Percentiles rank a stretch among this genome's conserved stretches.
Conservation (phyloP, 2,888 invertebrate genomes). For the Amphipoea oculea region DNA sequence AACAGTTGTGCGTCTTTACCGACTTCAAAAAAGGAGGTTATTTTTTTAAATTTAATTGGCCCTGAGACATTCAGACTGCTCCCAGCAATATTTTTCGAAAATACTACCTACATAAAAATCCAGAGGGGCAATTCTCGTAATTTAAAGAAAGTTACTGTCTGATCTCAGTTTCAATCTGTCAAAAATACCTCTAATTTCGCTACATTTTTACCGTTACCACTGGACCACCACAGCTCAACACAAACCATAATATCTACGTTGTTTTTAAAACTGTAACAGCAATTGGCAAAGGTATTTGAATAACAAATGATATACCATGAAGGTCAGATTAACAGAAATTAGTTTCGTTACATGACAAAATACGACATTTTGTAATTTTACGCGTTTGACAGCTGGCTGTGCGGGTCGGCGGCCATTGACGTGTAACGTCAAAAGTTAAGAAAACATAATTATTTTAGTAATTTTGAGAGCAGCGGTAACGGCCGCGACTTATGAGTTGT, state of each 20-base stretch:
- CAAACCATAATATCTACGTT: slow-evolving; percentile 5
- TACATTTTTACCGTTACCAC: background rate
- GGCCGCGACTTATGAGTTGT: too few species aligned
- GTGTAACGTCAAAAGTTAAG: slow-evolving; percentile 30
- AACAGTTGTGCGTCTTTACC: background rate
- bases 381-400: slow-evolving; percentile 26
- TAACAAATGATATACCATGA: slow-evolving; percentile 42
- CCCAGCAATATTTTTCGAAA: background rate
- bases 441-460: background rate
- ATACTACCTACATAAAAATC: background rate
- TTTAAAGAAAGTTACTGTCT: too few species aligned
- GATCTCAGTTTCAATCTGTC: too few species aligned
- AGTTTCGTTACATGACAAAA: slow-evolving; percentile 31
- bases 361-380: slow-evolving; percentile 41
- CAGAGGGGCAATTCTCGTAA: too few species aligned
- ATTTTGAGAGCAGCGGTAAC: background rate
- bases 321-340: slow-evolving; percentile 36
- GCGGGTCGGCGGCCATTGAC: slow-evolving; percentile 12
- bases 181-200: too few species aligned
- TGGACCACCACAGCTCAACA: background rate
- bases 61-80: background rate
- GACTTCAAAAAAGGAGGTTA: too few species aligned
- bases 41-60: slow-evolving; percentile 19
- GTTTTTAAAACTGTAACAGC: slow-evolving; percentile 36
- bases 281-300: slow-evolving; percentile 32